Base-by-base conservation (phyloP, 92 coral and sea anemone species). In the Hydrozoanthus gracilis region DNA sequence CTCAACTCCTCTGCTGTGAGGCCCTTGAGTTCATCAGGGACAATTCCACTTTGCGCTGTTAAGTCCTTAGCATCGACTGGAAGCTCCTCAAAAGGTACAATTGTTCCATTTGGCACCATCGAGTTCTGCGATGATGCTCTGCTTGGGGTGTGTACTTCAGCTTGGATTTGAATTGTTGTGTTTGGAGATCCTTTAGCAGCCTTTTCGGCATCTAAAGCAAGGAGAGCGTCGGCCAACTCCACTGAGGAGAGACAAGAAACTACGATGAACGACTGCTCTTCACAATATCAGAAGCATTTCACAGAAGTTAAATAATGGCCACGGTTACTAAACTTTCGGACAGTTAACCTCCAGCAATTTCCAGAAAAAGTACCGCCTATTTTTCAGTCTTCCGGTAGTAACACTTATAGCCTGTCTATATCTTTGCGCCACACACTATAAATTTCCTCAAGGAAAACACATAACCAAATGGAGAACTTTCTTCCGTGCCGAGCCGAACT, bases 171-270 rank as follows among this genome's bases (percentile, higher is more conserved):
- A 39, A 88, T 78, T 4, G 85, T 65, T 11, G 75, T 45, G 75
- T 49, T 20, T 66, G 10, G 85, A 11, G 73, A 49, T 65, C 75
- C 82, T 70, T 77, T 66, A 54, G 76, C 93, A 15, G 93, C 83
- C 39, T 88, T 91, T 49, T 89, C 89, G 3, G 89, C 77, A 50
- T 94, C 98, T 72, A 89, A 87, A 9, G 95, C 98, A 8, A 94
- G 89, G 52, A 94, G 87, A 5, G 98, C 98, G 80, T 94, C 98
- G n/a, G 98, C 98, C 46, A 94, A 62, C 71, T 94, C 95, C 60
- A 92, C 98, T 94, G 73, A 72, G 8, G 27, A 86, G 76, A 51
- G 39, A 56, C 7, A n/a, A 55, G 5, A 61, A 58, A 27, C 39
- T 27, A 27, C 39, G 39, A 27, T 27, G 39, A 27, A 27, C 39